phyloP scores from a whole-genome alignment of 2,113 vertebrate species.

The Gracilinanus agilis region DNA sequence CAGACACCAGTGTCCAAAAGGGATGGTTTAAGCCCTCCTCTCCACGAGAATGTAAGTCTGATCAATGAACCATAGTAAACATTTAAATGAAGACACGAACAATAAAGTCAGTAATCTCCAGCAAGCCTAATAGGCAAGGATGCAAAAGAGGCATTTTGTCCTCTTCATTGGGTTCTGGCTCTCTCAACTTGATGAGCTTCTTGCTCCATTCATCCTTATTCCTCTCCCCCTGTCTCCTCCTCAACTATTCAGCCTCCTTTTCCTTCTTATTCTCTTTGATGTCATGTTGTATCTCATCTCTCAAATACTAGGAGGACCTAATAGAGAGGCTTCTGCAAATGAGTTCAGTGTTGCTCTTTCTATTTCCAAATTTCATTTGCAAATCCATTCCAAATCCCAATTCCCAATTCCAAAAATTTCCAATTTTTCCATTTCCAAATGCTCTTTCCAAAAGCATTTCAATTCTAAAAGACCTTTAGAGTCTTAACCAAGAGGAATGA shows the following conservation, averaged over 20 bases:
- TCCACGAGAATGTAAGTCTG: neutral
- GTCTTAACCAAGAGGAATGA: neutral
- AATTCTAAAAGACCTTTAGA: neutral
- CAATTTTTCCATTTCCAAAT: too few relatives aligned
- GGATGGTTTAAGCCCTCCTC: neutral
- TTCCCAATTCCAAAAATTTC: too few relatives aligned
- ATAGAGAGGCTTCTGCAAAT: neutral
- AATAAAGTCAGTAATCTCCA: constrained; percentile 12
- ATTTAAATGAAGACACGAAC: neutral
- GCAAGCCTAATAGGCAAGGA: neutral
- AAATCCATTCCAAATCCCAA: too few relatives aligned
- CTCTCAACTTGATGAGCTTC: neutral
- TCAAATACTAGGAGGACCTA: neutral
- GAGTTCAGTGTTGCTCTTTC: constrained; percentile 6
- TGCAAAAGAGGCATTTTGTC: neutral
- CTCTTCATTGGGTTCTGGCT: neutral
- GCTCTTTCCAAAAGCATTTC: neutral
- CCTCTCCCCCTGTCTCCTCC: neutral
- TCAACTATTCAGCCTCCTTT: neutral
- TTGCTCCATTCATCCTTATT: neutral
- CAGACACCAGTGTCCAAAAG: neutral
- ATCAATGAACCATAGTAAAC: neutral
- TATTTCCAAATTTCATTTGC: too few relatives aligned
- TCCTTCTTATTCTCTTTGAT: neutral
- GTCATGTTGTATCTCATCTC: neutral